Evolutionary conservation across 2,797 vertebrate species (phyloP).

Genomic region (Rhinoraja longicauda): DNA sequence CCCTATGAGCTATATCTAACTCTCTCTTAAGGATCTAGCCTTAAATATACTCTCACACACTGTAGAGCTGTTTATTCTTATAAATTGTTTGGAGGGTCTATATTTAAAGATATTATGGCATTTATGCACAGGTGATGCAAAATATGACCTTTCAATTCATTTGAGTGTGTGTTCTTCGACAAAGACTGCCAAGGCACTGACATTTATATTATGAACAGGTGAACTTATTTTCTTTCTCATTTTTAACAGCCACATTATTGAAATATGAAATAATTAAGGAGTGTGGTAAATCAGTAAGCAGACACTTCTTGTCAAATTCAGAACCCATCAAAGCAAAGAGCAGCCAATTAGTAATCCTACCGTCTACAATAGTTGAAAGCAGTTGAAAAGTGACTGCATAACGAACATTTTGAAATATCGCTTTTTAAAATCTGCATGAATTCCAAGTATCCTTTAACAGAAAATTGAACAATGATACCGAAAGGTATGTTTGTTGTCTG

Average conservation of each 20-base stretch:
- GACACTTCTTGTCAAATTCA: neutral
- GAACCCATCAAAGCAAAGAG: neutral
- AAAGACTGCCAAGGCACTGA: neutral
- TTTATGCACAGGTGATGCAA: neutral
- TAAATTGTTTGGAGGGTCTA: neutral
- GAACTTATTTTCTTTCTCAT: neutral
- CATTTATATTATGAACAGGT: neutral
- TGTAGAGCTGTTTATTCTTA: neutral
- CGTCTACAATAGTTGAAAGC: neutral
- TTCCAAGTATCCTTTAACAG: neutral
- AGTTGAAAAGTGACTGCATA: neutral
- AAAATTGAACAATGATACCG: neutral
- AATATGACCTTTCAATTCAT: neutral
- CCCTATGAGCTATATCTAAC: too few species aligned
- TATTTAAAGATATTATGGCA: neutral
- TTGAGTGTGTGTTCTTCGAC: neutral
- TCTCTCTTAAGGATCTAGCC: neutral
- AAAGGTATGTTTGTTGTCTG: neutral
- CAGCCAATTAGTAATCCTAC: neutral
- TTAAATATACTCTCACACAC: neutral
- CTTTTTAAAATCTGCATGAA: neutral
- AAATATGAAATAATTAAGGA: neutral
- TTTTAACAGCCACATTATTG: neutral
- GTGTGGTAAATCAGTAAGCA: neutral
- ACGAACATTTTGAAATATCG: neutral